Base-by-base conservation (phyloP, 2,888 invertebrate genomes). In the Epsilonema sp. region DNA sequence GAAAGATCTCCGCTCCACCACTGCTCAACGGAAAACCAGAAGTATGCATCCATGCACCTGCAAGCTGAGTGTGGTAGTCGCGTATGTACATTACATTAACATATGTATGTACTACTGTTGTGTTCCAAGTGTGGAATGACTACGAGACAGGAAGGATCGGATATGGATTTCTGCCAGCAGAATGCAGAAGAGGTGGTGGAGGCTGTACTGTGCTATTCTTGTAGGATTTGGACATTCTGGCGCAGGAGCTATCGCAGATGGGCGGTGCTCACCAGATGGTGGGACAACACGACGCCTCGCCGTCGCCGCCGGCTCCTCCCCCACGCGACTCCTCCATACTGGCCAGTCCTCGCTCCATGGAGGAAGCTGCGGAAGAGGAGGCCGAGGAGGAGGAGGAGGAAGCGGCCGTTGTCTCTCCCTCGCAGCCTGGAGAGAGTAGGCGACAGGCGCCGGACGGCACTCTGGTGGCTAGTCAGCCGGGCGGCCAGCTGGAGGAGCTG, bases 201-300 rank as follows among this genome's bases (percentile, higher is more conserved):
- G n/a, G n/a, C n/a, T n/a, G n/a, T n/a, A n/a, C n/a, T n/a, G n/a
- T n/a, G n/a, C n/a, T n/a, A n/a, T n/a, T n/a, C 16, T 16, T 31
- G 8, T 31, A 90, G 86, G 90, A 92, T 72, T 77, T 94, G 74
- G 92, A 94, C 73, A 82, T 82, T 67, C 72, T 94, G 67, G 92
- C 90, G 54, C 86, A 85, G 63, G 89, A 94, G 71, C 76, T 92
- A 66, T 89, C 84, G 72, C 84, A 89, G 72, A 75, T 92, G 65
- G 87, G 62, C n/a, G 54, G 54, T 13, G 46, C 42, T 3, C 49
- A 49, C 19, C 5, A 39, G 8, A n/a, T n/a, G n/a, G n/a, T n/a
- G n/a, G n/a, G n/a, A n/a, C n/a, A n/a, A n/a, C n/a, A n/a, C n/a
- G n/a, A n/a, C n/a, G n/a, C n/a, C n/a, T n/a, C n/a, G n/a, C 62